Conservation (phyloP, 2,888 invertebrate species). For the Myopa testacea region DNA sequence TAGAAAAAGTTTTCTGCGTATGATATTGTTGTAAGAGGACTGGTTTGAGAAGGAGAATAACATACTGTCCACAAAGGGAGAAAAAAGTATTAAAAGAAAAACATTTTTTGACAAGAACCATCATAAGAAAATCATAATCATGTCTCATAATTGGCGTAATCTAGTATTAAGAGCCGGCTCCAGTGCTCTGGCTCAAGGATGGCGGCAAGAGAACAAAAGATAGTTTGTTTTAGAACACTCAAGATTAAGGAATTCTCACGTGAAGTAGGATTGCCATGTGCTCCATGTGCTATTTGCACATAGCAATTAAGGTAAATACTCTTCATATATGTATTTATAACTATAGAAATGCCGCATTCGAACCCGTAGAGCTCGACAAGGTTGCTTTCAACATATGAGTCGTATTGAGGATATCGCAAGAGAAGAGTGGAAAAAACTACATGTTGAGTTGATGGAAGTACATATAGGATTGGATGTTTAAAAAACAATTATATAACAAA, state of each 20-base stretch:
- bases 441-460: conserved; percentile 59
- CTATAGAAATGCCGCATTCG: conserved; percentile 61
- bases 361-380: conserved; percentile 57
- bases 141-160: conserved; percentile 49
- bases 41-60: too few species aligned
- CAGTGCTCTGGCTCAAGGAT: conserved; percentile 57
- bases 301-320: background rate
- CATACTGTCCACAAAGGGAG: too few species aligned
- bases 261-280: conserved; percentile 56
- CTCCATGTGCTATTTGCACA: background rate
- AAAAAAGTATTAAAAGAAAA: too few species aligned
- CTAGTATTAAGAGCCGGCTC: conserved; percentile 57
- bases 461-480: conserved; percentile 55
- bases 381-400: conserved; percentile 52
- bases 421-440: conserved; percentile 52
- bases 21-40: too few species aligned
- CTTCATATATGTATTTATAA: background rate
- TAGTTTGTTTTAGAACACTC: conserved; percentile 58
- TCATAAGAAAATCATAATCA: conserved; percentile 25
- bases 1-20: too few species aligned
- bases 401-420: conserved; percentile 40
- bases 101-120: background rate
- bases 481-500: too few species aligned
- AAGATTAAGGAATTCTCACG: conserved; percentile 62
- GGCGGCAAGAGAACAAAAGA: conserved; percentile 52